Percentiles rank a stretch among this genome's conserved stretches.
These are phyloP conservation scores for Calephelis virginiensis DNA, from an alignment of 1,140 invertebrate species.

Conservation along the genomic window DNA sequence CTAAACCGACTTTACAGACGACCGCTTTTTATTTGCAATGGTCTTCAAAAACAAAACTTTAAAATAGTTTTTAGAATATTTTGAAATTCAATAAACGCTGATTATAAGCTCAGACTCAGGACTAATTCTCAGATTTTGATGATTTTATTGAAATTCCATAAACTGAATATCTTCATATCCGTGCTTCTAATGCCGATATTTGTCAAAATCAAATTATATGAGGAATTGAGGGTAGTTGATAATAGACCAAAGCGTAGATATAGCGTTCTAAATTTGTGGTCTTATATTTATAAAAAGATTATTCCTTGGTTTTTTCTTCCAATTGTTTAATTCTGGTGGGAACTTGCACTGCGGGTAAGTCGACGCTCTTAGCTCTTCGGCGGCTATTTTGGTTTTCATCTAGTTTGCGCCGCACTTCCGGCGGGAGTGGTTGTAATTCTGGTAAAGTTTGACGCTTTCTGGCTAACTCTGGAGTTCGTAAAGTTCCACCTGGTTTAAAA, in stretches of 20 bases:
- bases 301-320: slow-evolving; percentile 49
- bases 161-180: no score
- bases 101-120: no score
- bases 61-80: no score
- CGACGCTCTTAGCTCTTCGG: slow-evolving; percentile 61
- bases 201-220: no score
- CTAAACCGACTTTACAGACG: no score
- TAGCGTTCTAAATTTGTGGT: background rate
- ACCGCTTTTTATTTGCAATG: no score
- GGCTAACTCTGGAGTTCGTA: slow-evolving; percentile 44
- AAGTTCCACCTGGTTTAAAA: slow-evolving; percentile 45
- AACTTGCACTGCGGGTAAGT: slow-evolving; percentile 70
- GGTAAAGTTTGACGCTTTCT: slow-evolving; percentile 53
- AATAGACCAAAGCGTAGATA: background rate
- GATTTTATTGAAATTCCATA: no score
- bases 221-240: no score
- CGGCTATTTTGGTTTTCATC: slow-evolving; percentile 50
- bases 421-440: slow-evolving; percentile 46
- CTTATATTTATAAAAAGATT: slow-evolving; percentile 6
- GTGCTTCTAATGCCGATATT: no score
- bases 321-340: slow-evolving; percentile 71
- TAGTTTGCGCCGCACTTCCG: slow-evolving; percentile 36
- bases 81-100: no score
- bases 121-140: no score
- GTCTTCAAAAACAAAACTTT: no score